phyloP scores from a whole-genome alignment of 2,888 invertebrate genomes.

The Tetropium fuscum region DNA sequence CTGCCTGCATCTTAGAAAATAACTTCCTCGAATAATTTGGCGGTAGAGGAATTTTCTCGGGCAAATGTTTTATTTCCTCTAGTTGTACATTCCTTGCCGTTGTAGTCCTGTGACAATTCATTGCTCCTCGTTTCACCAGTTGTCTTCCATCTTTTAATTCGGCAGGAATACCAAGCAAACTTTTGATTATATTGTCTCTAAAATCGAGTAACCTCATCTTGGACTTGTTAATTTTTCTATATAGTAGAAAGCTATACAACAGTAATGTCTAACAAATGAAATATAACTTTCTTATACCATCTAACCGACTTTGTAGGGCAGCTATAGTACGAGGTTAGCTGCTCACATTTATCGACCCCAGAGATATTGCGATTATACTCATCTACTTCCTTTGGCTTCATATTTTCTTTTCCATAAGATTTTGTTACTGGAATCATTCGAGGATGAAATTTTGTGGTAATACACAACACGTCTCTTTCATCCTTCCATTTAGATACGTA shows the following conservation, averaged over 20 bases:
- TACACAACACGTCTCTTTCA: slow-evolving; percentile 17
- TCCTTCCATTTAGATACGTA: slow-evolving; percentile 21
- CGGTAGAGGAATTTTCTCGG: too few relatives aligned
- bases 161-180: slow-evolving; percentile 15
- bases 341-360: slow-evolving; percentile 36
- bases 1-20: too few relatives aligned
- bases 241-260: slow-evolving; percentile 11
- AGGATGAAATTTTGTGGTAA: slow-evolving; percentile 18
- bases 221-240: background rate
- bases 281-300: slow-evolving; percentile 33
- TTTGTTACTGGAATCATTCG: slow-evolving; percentile 31
- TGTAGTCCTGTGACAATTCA: too few relatives aligned
- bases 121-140: background rate
- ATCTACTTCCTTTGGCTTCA: slow-evolving; percentile 32
- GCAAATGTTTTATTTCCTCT: too few relatives aligned
- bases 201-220: background rate
- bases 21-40: too few relatives aligned
- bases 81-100: too few relatives aligned
- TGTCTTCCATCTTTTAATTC: slow-evolving; percentile 15
- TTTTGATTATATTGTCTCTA: background rate
- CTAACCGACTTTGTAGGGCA: slow-evolving; percentile 34
- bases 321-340: slow-evolving; percentile 31
- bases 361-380: slow-evolving; percentile 42
- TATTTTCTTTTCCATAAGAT: slow-evolving; percentile 26
- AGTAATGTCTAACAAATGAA: slow-evolving; percentile 32